A percentile compares a stretch with the other conserved stretches of the same genome.
phyloP scores from a whole-genome alignment of 2,888 invertebrate species.

The Agrochola litura region DNA sequence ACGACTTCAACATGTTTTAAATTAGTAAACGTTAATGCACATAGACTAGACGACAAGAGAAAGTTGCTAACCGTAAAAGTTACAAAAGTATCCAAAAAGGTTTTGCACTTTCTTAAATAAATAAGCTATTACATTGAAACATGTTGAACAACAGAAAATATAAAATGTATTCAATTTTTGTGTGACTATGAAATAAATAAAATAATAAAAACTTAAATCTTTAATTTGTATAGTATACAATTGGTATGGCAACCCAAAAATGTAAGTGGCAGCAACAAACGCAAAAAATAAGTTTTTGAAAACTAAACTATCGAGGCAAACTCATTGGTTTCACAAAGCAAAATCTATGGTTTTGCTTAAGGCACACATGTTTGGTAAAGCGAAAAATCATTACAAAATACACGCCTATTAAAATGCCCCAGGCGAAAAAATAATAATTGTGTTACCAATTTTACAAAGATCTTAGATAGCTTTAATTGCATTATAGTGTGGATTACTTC shows the following conservation, averaged over 20 bases:
- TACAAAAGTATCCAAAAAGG: slow-evolving; percentile 71
- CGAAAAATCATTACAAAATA: slow-evolving; percentile 16
- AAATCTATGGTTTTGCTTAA: not conserved
- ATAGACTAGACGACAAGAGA: slow-evolving; percentile 63
- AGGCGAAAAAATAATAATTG: not conserved
- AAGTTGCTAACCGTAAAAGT: slow-evolving; percentile 67
- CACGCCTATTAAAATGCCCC: not conserved
- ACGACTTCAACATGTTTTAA: slow-evolving; percentile 81
- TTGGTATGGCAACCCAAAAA: slow-evolving; percentile 57
- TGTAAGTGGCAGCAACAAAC: slow-evolving; percentile 17
- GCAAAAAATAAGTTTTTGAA: not conserved
- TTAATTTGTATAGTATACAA: slow-evolving; percentile 75
- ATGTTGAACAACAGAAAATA: slow-evolving; percentile 80
- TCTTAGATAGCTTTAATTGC: not conserved
- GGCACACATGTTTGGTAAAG: not conserved
- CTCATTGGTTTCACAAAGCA: slow-evolving; percentile 5
- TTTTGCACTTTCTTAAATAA: slow-evolving; percentile 67
- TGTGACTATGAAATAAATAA: slow-evolving; percentile 84
- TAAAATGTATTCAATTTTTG: slow-evolving; percentile 81
- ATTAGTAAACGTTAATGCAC: slow-evolving; percentile 69
- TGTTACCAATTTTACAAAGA: not conserved
- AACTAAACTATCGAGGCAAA: not conserved
- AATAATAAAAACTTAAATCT: slow-evolving; percentile 73
- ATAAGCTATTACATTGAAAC: slow-evolving; percentile 73
- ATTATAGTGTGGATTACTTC: not conserved